Evolutionary conservation across 2,797 vertebrate species (phyloP), one percentile per base, ranked within the genome.

Genomic region (Benthosema pterotum): DNA sequence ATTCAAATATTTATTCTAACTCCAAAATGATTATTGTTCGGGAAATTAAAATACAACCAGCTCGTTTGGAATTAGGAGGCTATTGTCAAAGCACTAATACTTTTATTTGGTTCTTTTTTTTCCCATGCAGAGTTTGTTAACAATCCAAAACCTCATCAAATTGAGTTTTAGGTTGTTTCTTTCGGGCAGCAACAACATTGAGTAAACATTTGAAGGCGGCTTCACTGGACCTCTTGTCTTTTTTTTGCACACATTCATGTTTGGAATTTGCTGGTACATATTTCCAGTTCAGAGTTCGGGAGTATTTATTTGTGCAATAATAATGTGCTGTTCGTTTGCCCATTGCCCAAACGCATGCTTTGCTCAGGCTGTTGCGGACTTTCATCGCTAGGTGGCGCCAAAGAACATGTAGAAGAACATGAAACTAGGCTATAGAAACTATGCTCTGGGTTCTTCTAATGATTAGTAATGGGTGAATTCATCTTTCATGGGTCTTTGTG

Each of bases 321-420:
- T 14, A 22, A 5, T n/a, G 1, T 51, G 4, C 14, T 52, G 19
- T 3, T 28, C n/a, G 8, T 32, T 22, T 53, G 52, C 32, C 28
- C 28, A 32, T 32, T 5, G 14, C 42, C 43, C 16, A 1, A 38
- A 38, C n/a, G n/a, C n/a, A n/a, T n/a, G n/a, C n/a, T n/a, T n/a
- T 38, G 8, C 32, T 52, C 46, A 55, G 0, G 50, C 19, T 5
- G 3, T 38, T 72, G 47, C 12, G 12, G 16, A 6, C 0, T 59
- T 43, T 59, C n/a, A 14, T 22, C 87, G 49, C 16, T 11, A 79
- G 85, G 57, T 74, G 84, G 65, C 54, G 22, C 47, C 60, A 80
- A 5, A 73, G 43, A 54, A 57, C 55, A 74, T 14, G 11, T 7
- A 25, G 69, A 85, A 63, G 15, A 60, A 45, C 8, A 5, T 18